A percentile compares a stretch with the other conserved stretches of the same genome.
Conservation (phyloP, 2,113 vertebrate genomes). For the Tretioscincus oriximinensis region DNA sequence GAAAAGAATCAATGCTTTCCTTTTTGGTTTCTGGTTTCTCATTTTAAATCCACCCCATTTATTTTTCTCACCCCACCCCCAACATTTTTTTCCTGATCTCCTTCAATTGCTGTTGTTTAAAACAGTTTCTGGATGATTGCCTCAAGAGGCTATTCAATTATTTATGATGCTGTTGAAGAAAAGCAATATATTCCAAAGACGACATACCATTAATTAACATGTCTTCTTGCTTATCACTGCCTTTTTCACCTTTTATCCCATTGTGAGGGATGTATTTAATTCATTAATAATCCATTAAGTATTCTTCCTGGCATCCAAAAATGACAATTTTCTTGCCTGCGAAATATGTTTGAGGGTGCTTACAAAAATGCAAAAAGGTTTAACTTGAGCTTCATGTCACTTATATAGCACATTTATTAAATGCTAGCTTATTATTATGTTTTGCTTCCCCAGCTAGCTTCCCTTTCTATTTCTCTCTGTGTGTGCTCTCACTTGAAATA, state of each 20-base stretch:
- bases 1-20: neutral
- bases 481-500: conserved; percentile 7
- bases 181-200: conserved; percentile 57
- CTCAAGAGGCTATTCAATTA: conserved; percentile 62
- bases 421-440: neutral
- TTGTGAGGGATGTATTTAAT: conserved; percentile 40
- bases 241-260: conserved; percentile 45
- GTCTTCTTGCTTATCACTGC: conserved; percentile 46
- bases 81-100: neutral
- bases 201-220: conserved; percentile 59
- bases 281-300: conserved; percentile 44
- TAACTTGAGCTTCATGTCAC: conserved; percentile 9
- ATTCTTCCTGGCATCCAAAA: conserved; percentile 30
- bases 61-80: conserved; percentile 23
- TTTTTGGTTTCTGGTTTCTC: conserved; percentile 43
- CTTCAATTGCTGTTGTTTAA: conserved; percentile 48
- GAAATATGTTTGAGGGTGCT: neutral
- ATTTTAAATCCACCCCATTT: conserved; percentile 14
- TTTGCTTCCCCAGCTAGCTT: neutral
- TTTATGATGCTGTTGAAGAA: conserved; percentile 56
- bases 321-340: conserved; percentile 25
- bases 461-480: neutral
- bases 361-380: neutral
- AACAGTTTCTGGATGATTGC: conserved; percentile 51
- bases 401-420: neutral